Base-by-base conservation (phyloP, 2,888 invertebrate genomes). In the Rhorus exstirpatorius region DNA sequence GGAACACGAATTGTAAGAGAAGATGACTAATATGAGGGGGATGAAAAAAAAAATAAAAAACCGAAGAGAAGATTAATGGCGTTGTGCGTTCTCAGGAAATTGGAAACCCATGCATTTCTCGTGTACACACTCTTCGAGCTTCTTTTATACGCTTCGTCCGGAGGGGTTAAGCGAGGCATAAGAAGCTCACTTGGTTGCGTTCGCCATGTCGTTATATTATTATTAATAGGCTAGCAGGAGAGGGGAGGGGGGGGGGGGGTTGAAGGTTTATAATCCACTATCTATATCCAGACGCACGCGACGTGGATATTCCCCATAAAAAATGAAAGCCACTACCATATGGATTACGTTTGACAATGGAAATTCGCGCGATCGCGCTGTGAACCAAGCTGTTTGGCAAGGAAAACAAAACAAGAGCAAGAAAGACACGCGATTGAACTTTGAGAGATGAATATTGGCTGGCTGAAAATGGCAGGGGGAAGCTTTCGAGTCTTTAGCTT, bases 211-310 rank as follows among this genome's bases (percentile, higher is more conserved):
- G n/a, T n/a, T n/a, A n/a, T 88, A 89, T 88, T 89, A 88, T 84
- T 86, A 85, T 89, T 91, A 91, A 91, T 91, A 90, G 91, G 88
- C 84, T 87, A 86, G 88, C 88, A 86, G 87, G 90, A 2, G 31
- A 6, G 31, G 31, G 31, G 31, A 6, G 31, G 31, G 87, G 87
- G 76, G 81, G n/a, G 58, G 46, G n/a, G n/a, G n/a, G n/a, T n/a
- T n/a, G n/a, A n/a, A n/a, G 49, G 58, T 76, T 76, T 76, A 76
- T 75, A 75, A 53, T 26, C 53, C 19, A 53, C 44, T 19, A 65
- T 75, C 65, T 44, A 70, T 35, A 31, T 17, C 6, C 2, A 6
- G 31, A 6, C 31, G 31, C 3, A 3, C n/a, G n/a, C n/a, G n/a
- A n/a, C n/a, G n/a, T n/a, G n/a, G n/a, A n/a, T n/a, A n/a, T n/a